These are phyloP conservation scores for Polyploca ridens DNA, from an alignment of 2,888 invertebrate genomes.

Conservation along the genomic window DNA sequence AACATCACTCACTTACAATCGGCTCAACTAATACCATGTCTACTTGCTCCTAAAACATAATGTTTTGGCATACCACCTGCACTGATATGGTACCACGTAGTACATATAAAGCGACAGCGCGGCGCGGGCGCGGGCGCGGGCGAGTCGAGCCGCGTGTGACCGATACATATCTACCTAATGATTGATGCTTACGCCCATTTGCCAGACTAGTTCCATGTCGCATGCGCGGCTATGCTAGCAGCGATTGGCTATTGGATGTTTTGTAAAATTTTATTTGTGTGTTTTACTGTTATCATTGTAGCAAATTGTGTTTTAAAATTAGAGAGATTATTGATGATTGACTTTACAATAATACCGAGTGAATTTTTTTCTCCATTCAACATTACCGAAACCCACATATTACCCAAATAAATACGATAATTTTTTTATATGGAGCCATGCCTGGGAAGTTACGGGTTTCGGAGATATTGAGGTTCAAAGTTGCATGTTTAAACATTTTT, in stretches of 20 bases:
- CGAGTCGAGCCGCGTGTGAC: conserved; percentile 51
- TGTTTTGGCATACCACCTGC: background rate
- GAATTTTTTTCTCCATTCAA: too few species aligned
- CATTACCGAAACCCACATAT: too few species aligned
- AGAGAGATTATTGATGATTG: too few species aligned
- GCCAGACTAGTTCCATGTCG: conserved; percentile 60
- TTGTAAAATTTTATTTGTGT: too few species aligned
- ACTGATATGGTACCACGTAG: background rate
- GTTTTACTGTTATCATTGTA: background rate
- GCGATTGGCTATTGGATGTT: conserved; percentile 17
- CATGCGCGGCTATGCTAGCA: conserved; percentile 37
- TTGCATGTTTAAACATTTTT: too few species aligned
- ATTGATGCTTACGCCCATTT: conserved; percentile 73
- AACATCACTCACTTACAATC: background rate
- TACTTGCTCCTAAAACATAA: background rate
- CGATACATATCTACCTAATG: conserved; percentile 75
- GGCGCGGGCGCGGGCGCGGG: conserved; percentile 11
- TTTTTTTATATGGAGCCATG: too few species aligned
- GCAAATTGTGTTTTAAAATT: too few species aligned
- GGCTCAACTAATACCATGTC: background rate
- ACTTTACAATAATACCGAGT: too few species aligned
- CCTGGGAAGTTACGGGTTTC: too few species aligned
- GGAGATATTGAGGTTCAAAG: too few species aligned
- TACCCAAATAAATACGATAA: too few species aligned
- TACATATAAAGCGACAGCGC: conserved; percentile 9